Base-by-base conservation (phyloP, 2,797 vertebrate genomes). In the Cryptoprocta ferox region DNA sequence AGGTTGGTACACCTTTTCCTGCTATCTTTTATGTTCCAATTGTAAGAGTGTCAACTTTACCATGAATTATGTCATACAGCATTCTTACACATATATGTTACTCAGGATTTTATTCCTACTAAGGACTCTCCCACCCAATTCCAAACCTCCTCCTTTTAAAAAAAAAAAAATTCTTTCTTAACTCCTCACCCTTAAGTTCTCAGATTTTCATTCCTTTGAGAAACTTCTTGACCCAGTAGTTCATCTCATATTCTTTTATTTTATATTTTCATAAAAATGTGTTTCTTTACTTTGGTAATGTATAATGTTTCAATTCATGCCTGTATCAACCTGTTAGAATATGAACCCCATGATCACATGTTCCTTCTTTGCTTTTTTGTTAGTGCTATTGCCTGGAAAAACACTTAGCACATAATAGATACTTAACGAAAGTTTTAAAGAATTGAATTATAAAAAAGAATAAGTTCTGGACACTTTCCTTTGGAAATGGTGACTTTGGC, bases 151-250 rank as follows among this genome's bases (percentile, higher is more conserved):
- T 6, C 9, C 18, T 81, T 68, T 1, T n/a, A 45, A 45, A 53
- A 53, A 53, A n/a, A n/a, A 53, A 56, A 24, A 59, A 2, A 81
- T n/a, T 5, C 6, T 35, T 73, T 26, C 70, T 65, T 30, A 86
- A 63, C 35, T 65, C 53, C 18, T 78, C 16, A 90, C 39, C 21
- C 42, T 50, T 87, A 3, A 65, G 76, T 63, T 89, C 94, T n/a
- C 48, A 97, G 81, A 93, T 24, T 42, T 35, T 48, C 97, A 65
- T 83, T 45, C 86, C 32, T 87, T 24, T 93, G 68, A 81, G 26
- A 61, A 53, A 45, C n/a, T 48, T 24, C 37, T 24, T 85, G 26
- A 68, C 13, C 11, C 19, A 24, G 32, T 76, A 2, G 13, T 48
- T 89, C 12, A 80, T 81, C 45, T 92, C 32, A 70, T 26, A 45